Evolutionary conservation across 2,113 vertebrate genomes (phyloP).

Genomic region (Embiotoca jacksoni): DNA sequence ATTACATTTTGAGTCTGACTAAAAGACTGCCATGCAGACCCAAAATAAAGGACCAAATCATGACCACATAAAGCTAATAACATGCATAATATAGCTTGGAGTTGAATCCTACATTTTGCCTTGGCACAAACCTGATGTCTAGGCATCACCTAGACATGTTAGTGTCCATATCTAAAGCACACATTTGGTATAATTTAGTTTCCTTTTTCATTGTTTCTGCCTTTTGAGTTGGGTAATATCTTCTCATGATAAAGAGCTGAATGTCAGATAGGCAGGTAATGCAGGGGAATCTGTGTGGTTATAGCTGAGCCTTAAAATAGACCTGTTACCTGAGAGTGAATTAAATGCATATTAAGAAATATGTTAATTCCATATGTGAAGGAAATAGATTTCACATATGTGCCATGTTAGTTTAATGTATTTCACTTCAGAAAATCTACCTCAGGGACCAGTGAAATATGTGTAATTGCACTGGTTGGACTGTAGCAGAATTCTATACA

Average conservation of each 20-base stretch:
- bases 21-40: constrained; percentile 8
- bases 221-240: constrained; percentile 32
- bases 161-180: constrained; percentile 50
- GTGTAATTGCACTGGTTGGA: neutral
- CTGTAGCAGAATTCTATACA: neutral
- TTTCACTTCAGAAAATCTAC: constrained; percentile 40
- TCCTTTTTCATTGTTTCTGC: constrained; percentile 45
- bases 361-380: constrained; percentile 52
- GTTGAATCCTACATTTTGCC: constrained; percentile 40
- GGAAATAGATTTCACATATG: constrained; percentile 55
- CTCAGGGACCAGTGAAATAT: constrained; percentile 4
- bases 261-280: constrained; percentile 37
- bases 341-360: constrained; percentile 51
- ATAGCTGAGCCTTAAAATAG: constrained; percentile 59
- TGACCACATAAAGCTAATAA: constrained; percentile 39
- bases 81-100: constrained; percentile 13
- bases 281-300: constrained; percentile 46
- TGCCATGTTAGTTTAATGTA: constrained; percentile 46
- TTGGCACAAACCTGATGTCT: constrained; percentile 52
- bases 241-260: constrained; percentile 47
- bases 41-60: constrained; percentile 50
- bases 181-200: constrained; percentile 54
- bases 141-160: constrained; percentile 51
- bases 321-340: constrained; percentile 47
- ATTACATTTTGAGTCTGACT: constrained; percentile 1